phyloP scores from a whole-genome alignment of 2,888 invertebrate species.

The Drosophila anceps region DNA sequence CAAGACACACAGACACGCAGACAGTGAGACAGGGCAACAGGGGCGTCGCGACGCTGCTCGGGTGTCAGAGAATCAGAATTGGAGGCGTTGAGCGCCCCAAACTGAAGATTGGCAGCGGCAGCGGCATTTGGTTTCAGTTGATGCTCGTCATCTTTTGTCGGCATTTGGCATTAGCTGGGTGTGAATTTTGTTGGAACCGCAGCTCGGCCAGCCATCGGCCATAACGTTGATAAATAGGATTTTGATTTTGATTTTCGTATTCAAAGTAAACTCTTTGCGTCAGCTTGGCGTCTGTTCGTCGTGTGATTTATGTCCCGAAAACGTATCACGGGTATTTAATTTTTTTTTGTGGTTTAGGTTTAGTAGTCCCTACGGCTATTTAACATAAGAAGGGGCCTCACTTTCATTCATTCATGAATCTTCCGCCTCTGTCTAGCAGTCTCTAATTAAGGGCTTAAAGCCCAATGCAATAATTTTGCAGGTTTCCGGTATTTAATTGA shows the following conservation, averaged over 20 bases:
- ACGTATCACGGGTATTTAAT: not conserved
- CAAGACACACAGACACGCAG: constrained; percentile 56
- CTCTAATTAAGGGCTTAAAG: constrained; percentile 77
- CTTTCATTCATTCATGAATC: constrained; percentile 44
- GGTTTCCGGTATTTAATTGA: constrained; percentile 79
- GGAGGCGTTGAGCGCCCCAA: constrained; percentile 54
- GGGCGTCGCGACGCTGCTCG: not conserved
- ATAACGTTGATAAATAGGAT: constrained; percentile 74
- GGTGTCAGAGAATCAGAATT: constrained; percentile 62
- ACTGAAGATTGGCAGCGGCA: constrained; percentile 61
- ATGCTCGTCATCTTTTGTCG: constrained; percentile 67
- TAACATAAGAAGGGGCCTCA: constrained; percentile 26
- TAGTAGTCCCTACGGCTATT: constrained; percentile 1
- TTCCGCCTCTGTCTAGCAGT: constrained; percentile 19
- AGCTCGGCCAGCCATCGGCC: constrained; percentile 43
- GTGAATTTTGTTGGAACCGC: constrained; percentile 65
- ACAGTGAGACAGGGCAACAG: not conserved
- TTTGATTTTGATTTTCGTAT: constrained; percentile 61
- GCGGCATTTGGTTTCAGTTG: constrained; percentile 62
- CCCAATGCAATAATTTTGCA: constrained; percentile 75
- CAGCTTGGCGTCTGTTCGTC: constrained; percentile 46
- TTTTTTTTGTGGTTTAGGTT: not conserved
- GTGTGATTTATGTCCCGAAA: constrained; percentile 67
- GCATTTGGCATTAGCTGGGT: constrained; percentile 76
- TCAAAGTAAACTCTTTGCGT: constrained; percentile 46